Base-by-base conservation (phyloP, 2,888 invertebrate species). In the Meliscaeva auricollis region DNA sequence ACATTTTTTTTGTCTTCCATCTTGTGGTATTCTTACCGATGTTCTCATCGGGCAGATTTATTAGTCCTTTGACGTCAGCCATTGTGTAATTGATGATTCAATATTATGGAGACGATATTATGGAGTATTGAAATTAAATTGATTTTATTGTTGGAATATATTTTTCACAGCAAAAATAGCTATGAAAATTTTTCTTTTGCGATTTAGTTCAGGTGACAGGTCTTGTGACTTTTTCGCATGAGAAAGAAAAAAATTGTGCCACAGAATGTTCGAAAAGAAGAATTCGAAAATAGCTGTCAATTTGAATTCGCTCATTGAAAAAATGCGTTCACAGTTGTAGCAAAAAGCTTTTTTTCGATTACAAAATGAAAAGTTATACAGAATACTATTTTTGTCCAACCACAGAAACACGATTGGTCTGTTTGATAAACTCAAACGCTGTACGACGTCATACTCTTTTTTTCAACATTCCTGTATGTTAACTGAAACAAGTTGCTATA, bases 1-100 rank as follows among this genome's bases (percentile, higher is more conserved):
- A 26, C 4, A 26, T 26, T 26, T 22, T 46, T 58, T 60, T 20
- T 46, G 38, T 26, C 50, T 62, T 15, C n/a, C 20, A 26, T 64
- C 54, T 60, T 80, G 68, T 82, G 87, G 2, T 46, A 50, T 66
- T 66, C 91, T 94, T 94, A 97, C 97, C 97, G 91, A 96, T 96
- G 94, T 96, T 97, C 90, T 97, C 97, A 90, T 97, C 97, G 89
- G 96, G 96, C 90, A 97, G 92, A 88, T 91, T 91, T 88, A 96
- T 95, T 82, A 96, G 94, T 89, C 95, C 95, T 90, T 95, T 95
- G 88, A 96, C 95, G 90, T 94, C 90, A 60, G 91, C 89, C 91
- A 91, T 91, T 93, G 88, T 90, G 1, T 41, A 20, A 68, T 46
- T 66, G 52, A 62, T 70, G 52, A 60, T 72, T 32, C 52, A 60